These are phyloP conservation scores for Temnothorax unifasciatus DNA, from an alignment of 2,888 invertebrate species.

Conservation along the genomic window DNA sequence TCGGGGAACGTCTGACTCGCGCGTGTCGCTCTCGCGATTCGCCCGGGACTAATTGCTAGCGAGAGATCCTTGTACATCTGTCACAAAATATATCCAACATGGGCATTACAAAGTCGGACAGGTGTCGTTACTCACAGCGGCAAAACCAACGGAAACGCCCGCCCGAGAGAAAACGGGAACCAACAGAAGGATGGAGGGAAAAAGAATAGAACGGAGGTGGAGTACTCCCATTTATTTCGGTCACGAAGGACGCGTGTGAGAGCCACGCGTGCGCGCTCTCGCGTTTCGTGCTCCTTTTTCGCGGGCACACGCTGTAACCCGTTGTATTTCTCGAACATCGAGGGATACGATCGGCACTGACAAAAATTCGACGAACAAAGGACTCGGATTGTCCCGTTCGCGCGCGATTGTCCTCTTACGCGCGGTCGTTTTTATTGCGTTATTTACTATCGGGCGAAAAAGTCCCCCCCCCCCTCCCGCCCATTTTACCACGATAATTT, in stretches of 20 bases:
- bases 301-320: not conserved
- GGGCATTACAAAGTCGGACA: conserved; percentile 60
- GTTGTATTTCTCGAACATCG: conserved; percentile 28
- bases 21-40: conserved; percentile 40
- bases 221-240: conserved; percentile 64
- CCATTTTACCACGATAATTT: not conserved
- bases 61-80: conserved; percentile 52
- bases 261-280: conserved; percentile 1
- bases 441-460: not conserved
- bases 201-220: conserved; percentile 52
- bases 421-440: not conserved
- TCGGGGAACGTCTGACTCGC: conserved; percentile 16
- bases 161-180: conserved; percentile 57
- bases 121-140: conserved; percentile 69
- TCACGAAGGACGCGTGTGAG: conserved; percentile 30
- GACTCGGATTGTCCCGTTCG: not conserved
- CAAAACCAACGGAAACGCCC: conserved; percentile 52
- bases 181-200: not conserved
- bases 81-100: conserved; percentile 53
- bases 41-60: conserved; percentile 45
- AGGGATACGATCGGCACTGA: conserved; percentile 18
- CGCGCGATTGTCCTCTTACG: conserved; percentile 5
- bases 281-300: conserved; percentile 16
- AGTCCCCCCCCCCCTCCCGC: not conserved
- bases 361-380: conserved; percentile 46